phyloP scores from a whole-genome alignment of 2,113 vertebrate species.

The Notiomystis cincta region DNA sequence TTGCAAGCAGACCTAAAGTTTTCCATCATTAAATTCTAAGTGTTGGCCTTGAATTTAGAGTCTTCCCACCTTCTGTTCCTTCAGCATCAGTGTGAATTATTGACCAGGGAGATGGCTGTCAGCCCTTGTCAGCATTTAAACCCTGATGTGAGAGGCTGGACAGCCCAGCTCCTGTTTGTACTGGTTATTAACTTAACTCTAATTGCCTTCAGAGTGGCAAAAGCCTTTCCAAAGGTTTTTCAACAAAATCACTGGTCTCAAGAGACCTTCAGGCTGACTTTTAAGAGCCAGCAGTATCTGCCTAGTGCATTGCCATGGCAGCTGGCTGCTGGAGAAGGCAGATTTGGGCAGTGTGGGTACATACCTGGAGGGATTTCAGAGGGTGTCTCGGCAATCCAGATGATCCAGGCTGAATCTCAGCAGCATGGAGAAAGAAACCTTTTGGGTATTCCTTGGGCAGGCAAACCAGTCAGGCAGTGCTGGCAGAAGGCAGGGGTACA shows the following conservation, averaged over 20 bases:
- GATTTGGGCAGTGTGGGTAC: not conserved
- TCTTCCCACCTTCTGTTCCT: constrained; percentile 7
- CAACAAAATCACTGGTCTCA: not conserved
- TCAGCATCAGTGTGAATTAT: not conserved
- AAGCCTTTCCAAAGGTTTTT: not conserved
- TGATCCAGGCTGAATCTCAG: not conserved
- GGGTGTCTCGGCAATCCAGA: not conserved
- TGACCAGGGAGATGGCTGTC: not conserved
- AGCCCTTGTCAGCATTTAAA: not conserved
- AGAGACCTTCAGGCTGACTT: not conserved
- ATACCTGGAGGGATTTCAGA: not conserved
- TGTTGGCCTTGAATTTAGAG: not conserved
- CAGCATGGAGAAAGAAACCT: not conserved
- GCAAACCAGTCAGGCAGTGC: not conserved
- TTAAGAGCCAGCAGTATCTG: not conserved
- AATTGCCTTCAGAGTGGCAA: not conserved
- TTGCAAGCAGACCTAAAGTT: not conserved
- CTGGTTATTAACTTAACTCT: not conserved
- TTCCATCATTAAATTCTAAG: constrained; percentile 20
- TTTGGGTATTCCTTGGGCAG: not conserved
- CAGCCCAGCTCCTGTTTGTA: not conserved
- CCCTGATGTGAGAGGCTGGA: not conserved
- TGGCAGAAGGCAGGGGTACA: not conserved
- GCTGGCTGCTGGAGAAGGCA: not conserved
- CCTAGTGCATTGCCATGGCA: accelerated